Conservation (phyloP, 2,113 vertebrate genomes). For the Oncorhynchus masou region DNA sequence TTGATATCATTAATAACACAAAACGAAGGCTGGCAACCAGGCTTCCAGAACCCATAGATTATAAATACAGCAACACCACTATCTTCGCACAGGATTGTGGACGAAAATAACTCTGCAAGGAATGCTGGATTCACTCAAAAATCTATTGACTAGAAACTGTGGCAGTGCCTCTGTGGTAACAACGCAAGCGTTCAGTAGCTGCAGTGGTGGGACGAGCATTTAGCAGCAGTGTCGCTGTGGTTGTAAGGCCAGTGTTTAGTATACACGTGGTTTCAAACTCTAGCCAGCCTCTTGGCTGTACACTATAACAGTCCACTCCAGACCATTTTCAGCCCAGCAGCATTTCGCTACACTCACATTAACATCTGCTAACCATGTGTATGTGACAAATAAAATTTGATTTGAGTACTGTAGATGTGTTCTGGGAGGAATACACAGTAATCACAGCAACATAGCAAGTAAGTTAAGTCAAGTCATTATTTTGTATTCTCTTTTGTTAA, state of each 20-base stretch:
- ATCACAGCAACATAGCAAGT: not conserved
- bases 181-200: conserved; percentile 1
- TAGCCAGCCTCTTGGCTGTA: not conserved
- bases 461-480: too few relatives aligned
- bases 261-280: not conserved
- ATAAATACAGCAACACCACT: not conserved
- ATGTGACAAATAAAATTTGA: too few relatives aligned
- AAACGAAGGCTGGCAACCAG: not conserved
- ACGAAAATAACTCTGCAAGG: not conserved
- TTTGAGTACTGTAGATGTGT: not conserved
- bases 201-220: not conserved
- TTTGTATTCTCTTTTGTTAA: too few relatives aligned
- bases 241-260: not conserved
- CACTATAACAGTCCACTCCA: not conserved
- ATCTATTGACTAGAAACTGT: not conserved
- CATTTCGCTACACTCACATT: too few relatives aligned
- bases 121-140: not conserved
- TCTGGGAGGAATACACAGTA: not conserved
- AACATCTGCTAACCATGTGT: too few relatives aligned
- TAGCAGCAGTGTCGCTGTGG: not conserved
- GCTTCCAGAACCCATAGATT: not conserved
- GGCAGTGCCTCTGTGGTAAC: not conserved
- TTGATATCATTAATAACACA: not conserved
- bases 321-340: not conserved
- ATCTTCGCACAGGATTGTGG: not conserved